Percentiles rank a stretch among this genome's conserved stretches.
Conservation (phyloP, 2,113 vertebrate genomes). For the Larimichthys polyactis region DNA sequence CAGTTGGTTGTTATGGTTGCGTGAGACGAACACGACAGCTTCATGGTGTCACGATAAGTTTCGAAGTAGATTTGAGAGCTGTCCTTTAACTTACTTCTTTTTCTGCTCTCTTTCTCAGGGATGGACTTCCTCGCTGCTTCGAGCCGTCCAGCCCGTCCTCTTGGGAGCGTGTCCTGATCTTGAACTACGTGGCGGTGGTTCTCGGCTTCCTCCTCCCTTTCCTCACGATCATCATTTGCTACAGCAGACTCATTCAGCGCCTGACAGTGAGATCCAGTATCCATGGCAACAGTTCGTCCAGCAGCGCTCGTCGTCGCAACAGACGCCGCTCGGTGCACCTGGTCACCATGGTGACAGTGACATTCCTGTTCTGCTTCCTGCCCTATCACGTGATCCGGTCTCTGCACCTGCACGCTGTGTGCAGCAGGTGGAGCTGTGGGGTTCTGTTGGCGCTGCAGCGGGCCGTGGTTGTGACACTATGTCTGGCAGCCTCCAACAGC, state of each 20-base stretch:
- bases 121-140: slow-evolving; percentile 68
- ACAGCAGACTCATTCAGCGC: slow-evolving; percentile 61
- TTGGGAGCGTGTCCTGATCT: slow-evolving; percentile 62
- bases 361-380: slow-evolving; percentile 83
- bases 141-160: slow-evolving; percentile 56
- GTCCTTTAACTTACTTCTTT: background rate
- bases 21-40: no score
- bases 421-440: slow-evolving; percentile 13
- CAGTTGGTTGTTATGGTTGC: no score
- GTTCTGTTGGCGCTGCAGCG: slow-evolving; percentile 47
- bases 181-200: slow-evolving; percentile 75
- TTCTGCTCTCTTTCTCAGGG: background rate
- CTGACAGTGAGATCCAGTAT: slow-evolving; percentile 7
- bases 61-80: background rate
- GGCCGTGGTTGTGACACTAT: slow-evolving; percentile 74
- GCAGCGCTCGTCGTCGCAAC: fast-evolving
- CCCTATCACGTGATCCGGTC: slow-evolving; percentile 81
- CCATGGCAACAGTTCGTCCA: fast-evolving
- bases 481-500: slow-evolving; percentile 79
- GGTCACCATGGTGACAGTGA: slow-evolving; percentile 71
- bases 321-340: slow-evolving; percentile 58
- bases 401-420: slow-evolving; percentile 72
- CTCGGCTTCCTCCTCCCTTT: slow-evolving; percentile 82
- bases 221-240: slow-evolving; percentile 77
- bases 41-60: no score